Evolutionary conservation across 2,113 vertebrate genomes (phyloP), one percentile per base, ranked within the genome.

Genomic region (Scophthalmus maximus): DNA sequence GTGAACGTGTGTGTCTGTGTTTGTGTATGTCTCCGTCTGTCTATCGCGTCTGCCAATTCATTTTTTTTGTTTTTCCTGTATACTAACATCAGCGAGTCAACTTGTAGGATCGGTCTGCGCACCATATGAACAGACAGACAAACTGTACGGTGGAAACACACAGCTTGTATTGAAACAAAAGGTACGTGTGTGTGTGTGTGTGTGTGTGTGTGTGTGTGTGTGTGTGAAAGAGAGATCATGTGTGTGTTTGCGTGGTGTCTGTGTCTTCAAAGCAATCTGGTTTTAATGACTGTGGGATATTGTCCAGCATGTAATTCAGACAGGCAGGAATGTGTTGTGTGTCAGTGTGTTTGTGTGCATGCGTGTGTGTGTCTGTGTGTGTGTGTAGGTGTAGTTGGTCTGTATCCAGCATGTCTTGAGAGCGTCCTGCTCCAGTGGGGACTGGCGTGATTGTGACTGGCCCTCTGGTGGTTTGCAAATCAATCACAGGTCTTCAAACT

Each of bases 281-380:
- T 88, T 90, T 83, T 87, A 89, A 90, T 91, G 82, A 89, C 50
- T 10, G 30, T 82, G 85, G 88, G 91, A 85, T 64, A 68, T 70
- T 77, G 88, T 89, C 88, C 89, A 91, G 89, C 71, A 40, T 87
- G 81, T 88, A 81, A 85, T 89, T 89, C 87, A 88, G 82, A 84
- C 85, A 75, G 83, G 64, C 75, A 73, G 85, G 88, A 85, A 84
- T 89, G 82, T 84, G 76, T 87, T 67, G 42, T 74, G 57, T 50
- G 61, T 80, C 47, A 40, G 44, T 52, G 26, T 53, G 36, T 59
- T 42, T 63, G n/a, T 61, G 20, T 83, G 26, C 15, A 6, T 8
- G 17, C 70, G 42, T 50, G n/a, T 68, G 57, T 68, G 29, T 32
- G 42, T 57, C 29, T 60, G 42, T 79, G 22, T 74, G 25, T 79